Percentiles rank a stretch among this genome's conserved stretches.
These are phyloP conservation scores for Aepyceros melampus DNA, from an alignment of 2,113 vertebrate genomes.

Conservation along the genomic window DNA sequence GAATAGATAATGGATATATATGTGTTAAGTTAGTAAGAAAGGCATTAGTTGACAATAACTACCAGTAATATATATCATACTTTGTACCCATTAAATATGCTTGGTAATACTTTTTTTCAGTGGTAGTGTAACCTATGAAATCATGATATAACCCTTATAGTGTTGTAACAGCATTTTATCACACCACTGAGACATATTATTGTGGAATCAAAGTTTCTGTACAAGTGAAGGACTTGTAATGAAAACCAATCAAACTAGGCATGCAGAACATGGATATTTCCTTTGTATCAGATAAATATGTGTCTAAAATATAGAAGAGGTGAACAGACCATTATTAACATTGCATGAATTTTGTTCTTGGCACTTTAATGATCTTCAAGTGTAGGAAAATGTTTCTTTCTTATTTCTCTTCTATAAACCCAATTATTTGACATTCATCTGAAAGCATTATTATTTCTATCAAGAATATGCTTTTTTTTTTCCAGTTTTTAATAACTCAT, in stretches of 20 bases:
- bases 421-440: background rate
- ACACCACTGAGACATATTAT: background rate
- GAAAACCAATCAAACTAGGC: slow-evolving; percentile 2
- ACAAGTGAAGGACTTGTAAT: background rate
- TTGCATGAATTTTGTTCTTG: background rate
- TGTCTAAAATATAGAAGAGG: background rate
- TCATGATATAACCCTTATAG: background rate
- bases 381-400: background rate
- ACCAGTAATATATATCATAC: background rate
- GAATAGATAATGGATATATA: background rate
- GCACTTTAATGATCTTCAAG: background rate
- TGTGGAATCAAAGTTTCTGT: background rate
- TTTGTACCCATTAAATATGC: background rate
- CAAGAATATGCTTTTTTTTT: background rate
- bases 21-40: background rate
- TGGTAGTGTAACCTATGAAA: background rate
- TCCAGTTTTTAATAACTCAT: background rate
- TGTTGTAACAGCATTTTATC: background rate
- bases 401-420: background rate
- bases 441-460: background rate
- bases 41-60: background rate
- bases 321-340: background rate
- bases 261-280: background rate
- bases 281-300: background rate
- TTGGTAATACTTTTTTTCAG: background rate